Evolutionary conservation across 2,888 invertebrate species (phyloP).

Genomic region (Hydraecia micacea): DNA sequence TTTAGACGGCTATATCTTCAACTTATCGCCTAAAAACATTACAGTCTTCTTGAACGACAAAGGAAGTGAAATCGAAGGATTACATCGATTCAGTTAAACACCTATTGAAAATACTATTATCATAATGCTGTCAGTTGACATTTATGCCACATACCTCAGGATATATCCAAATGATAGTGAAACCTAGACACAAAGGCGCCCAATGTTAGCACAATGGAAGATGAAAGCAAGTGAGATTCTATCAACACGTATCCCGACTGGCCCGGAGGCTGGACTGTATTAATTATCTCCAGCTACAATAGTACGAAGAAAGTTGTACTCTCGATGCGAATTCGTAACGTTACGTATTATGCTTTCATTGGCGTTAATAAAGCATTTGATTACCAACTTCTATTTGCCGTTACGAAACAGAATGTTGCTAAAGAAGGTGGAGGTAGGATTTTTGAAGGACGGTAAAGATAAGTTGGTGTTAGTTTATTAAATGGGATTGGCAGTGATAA

Average conservation of each 20-base stretch:
- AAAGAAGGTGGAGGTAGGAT: neutral
- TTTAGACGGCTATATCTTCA: conserved; percentile 11
- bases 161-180: conserved; percentile 44
- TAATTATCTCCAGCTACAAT: conserved; percentile 81
- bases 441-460: conserved; percentile 13
- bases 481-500: conserved; percentile 76
- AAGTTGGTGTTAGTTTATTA: conserved; percentile 52
- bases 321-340: conserved; percentile 80
- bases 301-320: conserved; percentile 81
- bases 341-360: conserved; percentile 77
- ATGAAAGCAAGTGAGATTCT: conserved; percentile 60
- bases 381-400: conserved; percentile 53
- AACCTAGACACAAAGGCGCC: conserved; percentile 47
- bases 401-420: conserved; percentile 21
- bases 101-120: conserved; percentile 39
- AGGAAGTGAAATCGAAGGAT: conserved; percentile 40
- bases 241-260: conserved; percentile 48
- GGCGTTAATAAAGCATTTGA: conserved; percentile 70
- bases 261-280: conserved; percentile 69
- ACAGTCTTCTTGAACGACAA: conserved; percentile 13
- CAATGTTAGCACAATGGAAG: conserved; percentile 50
- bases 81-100: conserved; percentile 16
- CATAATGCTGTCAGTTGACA: conserved; percentile 41
- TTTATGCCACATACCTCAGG: conserved; percentile 42
- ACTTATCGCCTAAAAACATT: conserved; percentile 5